phyloP scores from a whole-genome alignment of 2,888 invertebrate genomes.

The Harpalus rufipes region DNA sequence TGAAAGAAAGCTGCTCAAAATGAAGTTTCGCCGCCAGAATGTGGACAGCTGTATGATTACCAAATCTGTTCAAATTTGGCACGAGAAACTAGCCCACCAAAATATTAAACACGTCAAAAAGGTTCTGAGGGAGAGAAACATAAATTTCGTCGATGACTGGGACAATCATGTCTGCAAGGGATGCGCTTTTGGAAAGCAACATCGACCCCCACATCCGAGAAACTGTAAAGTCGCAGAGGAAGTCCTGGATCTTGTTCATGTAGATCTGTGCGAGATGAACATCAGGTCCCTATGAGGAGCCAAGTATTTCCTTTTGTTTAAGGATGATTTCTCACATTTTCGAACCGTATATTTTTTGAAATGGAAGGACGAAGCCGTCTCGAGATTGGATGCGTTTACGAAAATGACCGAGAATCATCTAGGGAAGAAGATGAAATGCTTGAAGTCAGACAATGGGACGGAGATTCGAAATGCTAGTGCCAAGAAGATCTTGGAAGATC shows the following conservation, averaged over 20 bases:
- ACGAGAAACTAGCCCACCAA: slow-evolving; percentile 71
- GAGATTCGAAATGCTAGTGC: slow-evolving; percentile 70
- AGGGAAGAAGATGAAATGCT: slow-evolving; percentile 69
- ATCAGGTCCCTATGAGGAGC: slow-evolving; percentile 70
- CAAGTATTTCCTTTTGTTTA: slow-evolving; percentile 71
- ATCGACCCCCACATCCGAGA: slow-evolving; percentile 68
- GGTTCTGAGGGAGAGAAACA: slow-evolving; percentile 68
- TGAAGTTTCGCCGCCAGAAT: neutral
- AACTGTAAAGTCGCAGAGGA: slow-evolving; percentile 69
- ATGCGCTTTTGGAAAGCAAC: slow-evolving; percentile 71
- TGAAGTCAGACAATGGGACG: slow-evolving; percentile 70
- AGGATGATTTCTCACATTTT: slow-evolving; percentile 71
- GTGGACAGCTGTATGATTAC: slow-evolving; percentile 65
- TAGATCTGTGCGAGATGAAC: slow-evolving; percentile 71
- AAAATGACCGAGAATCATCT: slow-evolving; percentile 71
- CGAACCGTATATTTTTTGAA: slow-evolving; percentile 71
- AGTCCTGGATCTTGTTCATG: slow-evolving; percentile 71
- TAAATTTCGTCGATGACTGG: slow-evolving; percentile 71
- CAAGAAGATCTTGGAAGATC: slow-evolving; percentile 68
- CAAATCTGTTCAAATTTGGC: slow-evolving; percentile 70
- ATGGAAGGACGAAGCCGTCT: slow-evolving; percentile 70
- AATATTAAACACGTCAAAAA: slow-evolving; percentile 70
- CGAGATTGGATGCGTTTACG: slow-evolving; percentile 69
- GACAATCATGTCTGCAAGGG: slow-evolving; percentile 70
- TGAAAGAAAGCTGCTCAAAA: slow-evolving; percentile 61